phyloP scores from a whole-genome alignment of 2,888 invertebrate genomes.

The Oxytorus armatus region DNA sequence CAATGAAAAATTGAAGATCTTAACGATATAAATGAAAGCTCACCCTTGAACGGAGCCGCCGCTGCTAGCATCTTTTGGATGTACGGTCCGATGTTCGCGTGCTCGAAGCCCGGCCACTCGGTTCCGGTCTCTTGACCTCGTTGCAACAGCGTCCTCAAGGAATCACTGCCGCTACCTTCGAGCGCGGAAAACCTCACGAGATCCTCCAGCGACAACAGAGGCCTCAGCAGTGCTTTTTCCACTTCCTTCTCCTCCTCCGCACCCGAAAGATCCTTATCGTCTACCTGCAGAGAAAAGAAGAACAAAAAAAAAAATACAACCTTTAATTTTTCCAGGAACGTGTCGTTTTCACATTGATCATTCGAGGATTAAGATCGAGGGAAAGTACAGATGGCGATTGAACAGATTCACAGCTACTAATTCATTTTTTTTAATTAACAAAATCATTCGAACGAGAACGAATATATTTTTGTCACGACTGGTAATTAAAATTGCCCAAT shows the following conservation, averaged over 20 bases:
- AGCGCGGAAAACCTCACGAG: slow-evolving; percentile 86
- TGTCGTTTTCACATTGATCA: slow-evolving; percentile 54
- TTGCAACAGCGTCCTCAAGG: slow-evolving; percentile 85
- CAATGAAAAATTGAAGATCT: too few species aligned
- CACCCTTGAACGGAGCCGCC: slow-evolving; percentile 82
- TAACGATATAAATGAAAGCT: slow-evolving; percentile 26
- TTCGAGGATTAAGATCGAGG: slow-evolving; percentile 16
- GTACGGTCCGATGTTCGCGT: slow-evolving; percentile 85
- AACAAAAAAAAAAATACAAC: slow-evolving; percentile 19
- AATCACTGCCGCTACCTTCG: slow-evolving; percentile 85
- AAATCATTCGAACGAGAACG: neutral
- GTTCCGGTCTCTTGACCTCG: slow-evolving; percentile 84
- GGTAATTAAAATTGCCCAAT: slow-evolving; percentile 12
- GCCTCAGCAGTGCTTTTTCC: slow-evolving; percentile 86
- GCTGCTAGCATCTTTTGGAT: slow-evolving; percentile 86
- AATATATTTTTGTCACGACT: neutral
- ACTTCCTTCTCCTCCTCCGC: slow-evolving; percentile 88
- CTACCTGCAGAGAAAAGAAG: slow-evolving; percentile 83
- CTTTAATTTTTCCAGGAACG: slow-evolving; percentile 73
- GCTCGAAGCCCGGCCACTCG: slow-evolving; percentile 85
- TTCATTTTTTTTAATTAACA: neutral
- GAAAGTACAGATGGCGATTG: slow-evolving; percentile 42
- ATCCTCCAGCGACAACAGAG: slow-evolving; percentile 87
- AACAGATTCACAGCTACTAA: neutral
- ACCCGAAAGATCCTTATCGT: slow-evolving; percentile 87